Evolutionary conservation across 2,113 vertebrate species (phyloP).

Genomic region (Pollimyrus isidori): DNA sequence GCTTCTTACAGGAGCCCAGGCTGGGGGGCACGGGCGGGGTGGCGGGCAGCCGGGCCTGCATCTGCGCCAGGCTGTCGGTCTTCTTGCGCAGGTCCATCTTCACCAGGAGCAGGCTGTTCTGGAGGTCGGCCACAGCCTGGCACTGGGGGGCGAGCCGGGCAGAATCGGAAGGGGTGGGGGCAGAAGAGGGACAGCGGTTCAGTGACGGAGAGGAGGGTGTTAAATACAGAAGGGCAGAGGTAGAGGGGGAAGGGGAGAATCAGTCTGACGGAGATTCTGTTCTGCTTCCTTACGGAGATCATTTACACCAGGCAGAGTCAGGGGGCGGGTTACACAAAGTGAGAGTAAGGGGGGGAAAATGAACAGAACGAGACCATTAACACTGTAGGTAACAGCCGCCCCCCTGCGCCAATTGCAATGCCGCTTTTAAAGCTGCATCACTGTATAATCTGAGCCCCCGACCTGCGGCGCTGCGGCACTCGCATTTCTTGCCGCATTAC

Average conservation of each 20-base stretch:
- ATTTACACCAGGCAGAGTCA: not conserved
- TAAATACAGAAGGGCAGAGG: not conserved
- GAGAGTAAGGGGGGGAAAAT: constrained; percentile 15
- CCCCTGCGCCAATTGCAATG: not conserved
- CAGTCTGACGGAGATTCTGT: not conserved
- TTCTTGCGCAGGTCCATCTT: constrained; percentile 81
- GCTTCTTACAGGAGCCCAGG: constrained; percentile 64
- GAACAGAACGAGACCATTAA: not conserved
- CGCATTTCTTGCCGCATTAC: constrained; percentile 45
- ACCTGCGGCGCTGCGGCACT: not conserved
- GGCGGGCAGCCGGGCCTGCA: constrained; percentile 50
- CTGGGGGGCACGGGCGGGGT: constrained; percentile 53
- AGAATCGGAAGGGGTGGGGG: not conserved
- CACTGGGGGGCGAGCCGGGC: constrained; percentile 58
- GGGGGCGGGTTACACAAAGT: not conserved
- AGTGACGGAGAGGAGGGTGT: constrained; percentile 10
- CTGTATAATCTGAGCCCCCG: not conserved
- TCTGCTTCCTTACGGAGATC: constrained; percentile 7
- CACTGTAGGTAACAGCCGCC: not conserved
- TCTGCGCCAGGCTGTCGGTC: constrained; percentile 66
- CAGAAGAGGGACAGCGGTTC: not conserved
- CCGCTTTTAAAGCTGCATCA: not conserved
- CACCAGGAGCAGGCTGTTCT: constrained; percentile 80
- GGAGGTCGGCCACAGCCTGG: constrained; percentile 85
- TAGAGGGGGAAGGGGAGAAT: not conserved